Evolutionary conservation across 2,797 vertebrate species (phyloP), one percentile per base, ranked within the genome.

Genomic region (Falco naumanni): DNA sequence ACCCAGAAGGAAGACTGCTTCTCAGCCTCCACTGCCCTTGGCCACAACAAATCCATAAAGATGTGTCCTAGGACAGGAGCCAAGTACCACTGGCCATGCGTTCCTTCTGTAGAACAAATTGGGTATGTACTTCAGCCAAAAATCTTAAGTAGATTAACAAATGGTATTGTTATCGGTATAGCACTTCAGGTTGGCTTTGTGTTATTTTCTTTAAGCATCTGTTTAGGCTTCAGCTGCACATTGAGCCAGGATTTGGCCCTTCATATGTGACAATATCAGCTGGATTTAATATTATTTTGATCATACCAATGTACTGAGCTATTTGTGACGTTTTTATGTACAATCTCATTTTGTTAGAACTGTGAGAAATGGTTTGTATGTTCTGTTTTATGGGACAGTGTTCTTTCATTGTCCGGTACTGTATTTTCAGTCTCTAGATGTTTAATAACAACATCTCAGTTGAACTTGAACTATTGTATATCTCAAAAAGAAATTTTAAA

Each of bases 321-420:
- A 74, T 57, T 94, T 92, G 64, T 88, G 50, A 75, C 70, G 87
- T 93, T 96, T 96, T 81, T 95, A 63, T 94, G 90, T 96, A 83
- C 88, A 93, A 88, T 57, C 59, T 87, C 76, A 37, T 95, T 93
- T 94, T 90, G 91, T 94, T 95, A 34, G 91, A 97, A 86, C 94
- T 97, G 96, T 97, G 94, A 98, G 96, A 97, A 96, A 69, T 77
- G 57, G 72, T 91, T 95, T 95, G 31, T 97, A 76, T 71, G 93
- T 92, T 96, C 66, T 64, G 74, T 87, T 92, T 96, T 89, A 95
- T 90, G 84, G 83, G 91, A 93, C 11, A 56, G 94, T 97, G 95
- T 96, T 96, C 63, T 92, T 84, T 92, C 54, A 70, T 91, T 95
- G 45, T 85, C 93, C 8, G 1, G 60, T 83, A 87, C 13, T 2